A percentile compares a stretch with the other conserved stretches of the same genome.
Evolutionary conservation across 2,888 invertebrate species (phyloP).

Genomic region (Drosophila mulleri): DNA sequence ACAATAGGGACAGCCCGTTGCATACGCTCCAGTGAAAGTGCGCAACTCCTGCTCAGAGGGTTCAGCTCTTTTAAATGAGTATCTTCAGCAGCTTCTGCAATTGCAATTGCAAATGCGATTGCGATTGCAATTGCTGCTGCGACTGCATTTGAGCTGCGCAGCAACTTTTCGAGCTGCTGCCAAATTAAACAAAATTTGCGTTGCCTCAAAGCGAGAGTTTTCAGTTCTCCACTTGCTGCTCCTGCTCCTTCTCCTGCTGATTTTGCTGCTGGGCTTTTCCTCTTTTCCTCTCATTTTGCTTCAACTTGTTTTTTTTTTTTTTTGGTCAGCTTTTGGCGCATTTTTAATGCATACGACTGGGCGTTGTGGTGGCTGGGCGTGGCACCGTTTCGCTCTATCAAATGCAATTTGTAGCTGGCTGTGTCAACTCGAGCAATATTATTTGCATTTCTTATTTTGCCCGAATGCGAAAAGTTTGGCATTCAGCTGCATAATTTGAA

Average conservation of each 20-base stretch:
- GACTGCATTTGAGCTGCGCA: constrained; percentile 39
- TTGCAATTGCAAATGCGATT: constrained; percentile 12
- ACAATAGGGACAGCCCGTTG: not conserved
- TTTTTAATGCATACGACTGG: constrained; percentile 68
- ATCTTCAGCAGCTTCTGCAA: constrained; percentile 12
- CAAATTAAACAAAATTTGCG: constrained; percentile 70
- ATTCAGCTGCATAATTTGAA: constrained; percentile 37
- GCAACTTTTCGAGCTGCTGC: constrained; percentile 65
- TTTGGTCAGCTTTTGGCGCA: constrained; percentile 50
- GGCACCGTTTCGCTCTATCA: constrained; percentile 48
- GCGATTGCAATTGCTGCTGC: constrained; percentile 4
- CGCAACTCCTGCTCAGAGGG: not conserved
- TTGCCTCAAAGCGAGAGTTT: constrained; percentile 49
- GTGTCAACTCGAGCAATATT: constrained; percentile 60
- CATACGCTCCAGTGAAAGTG: not conserved
- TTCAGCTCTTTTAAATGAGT: constrained; percentile 8
- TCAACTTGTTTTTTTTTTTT: constrained; percentile 24
- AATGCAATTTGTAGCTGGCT: constrained; percentile 61
- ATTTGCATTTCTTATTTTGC: constrained; percentile 70
- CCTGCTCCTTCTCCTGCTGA: not conserved
- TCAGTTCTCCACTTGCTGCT: constrained; percentile 10
- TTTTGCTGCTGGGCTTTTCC: constrained; percentile 16
- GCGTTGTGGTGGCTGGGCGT: constrained; percentile 9
- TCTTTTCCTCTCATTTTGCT: constrained; percentile 15
- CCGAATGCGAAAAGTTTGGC: constrained; percentile 45